Conservation (phyloP, 2,113 vertebrate species). For the Scytalopus superciliaris region DNA sequence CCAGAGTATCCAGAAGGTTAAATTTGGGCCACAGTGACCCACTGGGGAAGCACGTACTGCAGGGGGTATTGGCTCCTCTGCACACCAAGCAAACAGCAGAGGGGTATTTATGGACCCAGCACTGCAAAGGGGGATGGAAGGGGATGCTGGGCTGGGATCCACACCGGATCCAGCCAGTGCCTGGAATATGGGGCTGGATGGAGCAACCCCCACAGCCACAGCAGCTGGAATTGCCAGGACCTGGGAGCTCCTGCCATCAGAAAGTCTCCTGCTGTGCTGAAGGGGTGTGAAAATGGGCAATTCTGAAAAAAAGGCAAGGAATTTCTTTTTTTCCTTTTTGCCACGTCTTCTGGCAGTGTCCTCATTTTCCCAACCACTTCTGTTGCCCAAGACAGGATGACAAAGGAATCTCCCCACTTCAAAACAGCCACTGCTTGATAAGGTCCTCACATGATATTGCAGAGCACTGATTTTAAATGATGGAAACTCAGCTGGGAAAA, state of each 20-base stretch:
- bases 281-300: not conserved
- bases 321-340: not conserved
- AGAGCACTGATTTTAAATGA: not conserved
- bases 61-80: slow-evolving; percentile 2
- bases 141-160: not conserved
- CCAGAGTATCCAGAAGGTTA: slow-evolving; percentile 10
- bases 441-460: not conserved
- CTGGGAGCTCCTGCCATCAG: not conserved
- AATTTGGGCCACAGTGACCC: slow-evolving; percentile 33
- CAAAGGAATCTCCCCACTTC: not conserved
- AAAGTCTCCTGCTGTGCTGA: accelerated
- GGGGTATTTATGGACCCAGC: not conserved
- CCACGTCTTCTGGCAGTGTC: not conserved
- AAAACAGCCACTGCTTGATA: not conserved
- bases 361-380: not conserved
- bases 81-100: not conserved
- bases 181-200: not conserved
- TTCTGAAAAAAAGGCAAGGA: accelerated
- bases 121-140: not conserved
- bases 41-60: slow-evolving; percentile 4
- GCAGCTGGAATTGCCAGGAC: not conserved
- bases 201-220: not conserved
- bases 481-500: not conserved
- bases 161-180: accelerated
- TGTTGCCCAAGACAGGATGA: not conserved